Evolutionary conservation across 2,888 invertebrate genomes (phyloP), one percentile per base, ranked within the genome.

Genomic region (Brachypterus glaber): DNA sequence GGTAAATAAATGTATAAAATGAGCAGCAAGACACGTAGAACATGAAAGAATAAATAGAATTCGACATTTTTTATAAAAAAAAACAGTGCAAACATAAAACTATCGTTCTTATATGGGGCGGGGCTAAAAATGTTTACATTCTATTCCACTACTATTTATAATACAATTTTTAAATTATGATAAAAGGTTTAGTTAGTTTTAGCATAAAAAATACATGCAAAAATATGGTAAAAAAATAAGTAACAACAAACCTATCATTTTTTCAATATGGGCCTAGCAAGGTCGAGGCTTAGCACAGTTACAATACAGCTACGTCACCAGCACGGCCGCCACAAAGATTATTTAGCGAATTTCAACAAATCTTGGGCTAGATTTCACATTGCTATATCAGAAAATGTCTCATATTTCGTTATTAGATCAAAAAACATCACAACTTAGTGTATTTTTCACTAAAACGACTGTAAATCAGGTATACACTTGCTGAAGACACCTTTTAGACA

Each of bases 251-350:
- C 62, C 60, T 60, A 48, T 54, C 58, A 57, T 54, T 52, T 51
- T 58, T 59, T 55, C 51, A 51, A 51, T 53, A 53, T 53, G 45
- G 50, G 49, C 53, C 51, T 52, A 53, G 51, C 46, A 53, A 54
- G 51, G 51, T 54, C 49, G 55, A 60, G 55, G 55, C 58, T 57
- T 56, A 46, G 51, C 54, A 58, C 60, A 59, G 58, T 58, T 63
- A 62, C 59, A 64, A 63, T 64, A 63, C 63, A 64, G 63, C 27
- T 59, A 64, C 65, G 64, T 64, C 65, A 65, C 60, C 64, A 64
- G 50, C 45, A 48, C 52, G 54, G 55, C 58, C 57, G 58, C 58
- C 59, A 58, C 58, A 51, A 49, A 43, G 40, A 42, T 37, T 41
- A 37, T 40, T 30, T 5, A 30, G n/a, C n/a, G 37, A 17, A 37